Base-by-base conservation (phyloP, 1,140 invertebrate species). In the Ectropis grisescens region DNA sequence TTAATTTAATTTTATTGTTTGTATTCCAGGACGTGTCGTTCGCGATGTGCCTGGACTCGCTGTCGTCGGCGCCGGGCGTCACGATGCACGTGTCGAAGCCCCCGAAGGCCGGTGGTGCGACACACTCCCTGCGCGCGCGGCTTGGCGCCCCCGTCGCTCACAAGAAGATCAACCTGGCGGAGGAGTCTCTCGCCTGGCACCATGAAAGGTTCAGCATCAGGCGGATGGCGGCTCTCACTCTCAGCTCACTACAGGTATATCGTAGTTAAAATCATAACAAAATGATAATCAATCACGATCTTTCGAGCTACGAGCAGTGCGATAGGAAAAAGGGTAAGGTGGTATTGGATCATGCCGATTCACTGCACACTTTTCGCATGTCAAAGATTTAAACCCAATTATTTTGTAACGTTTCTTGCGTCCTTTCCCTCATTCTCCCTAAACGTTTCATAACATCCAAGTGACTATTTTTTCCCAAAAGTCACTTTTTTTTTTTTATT, bases 121-220 rank as follows among this genome's bases (percentile, higher is more conserved):
- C 88, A 0, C 82, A 88, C 3, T 82, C 86, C 0, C 51, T 81
- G 10, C 55, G 82, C 2, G 13, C 55, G 0, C 33, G 62, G 0
- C 43, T 71, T 0, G 33, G 35, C 0, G 80, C 62, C 0, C 62
- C 71, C 0, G 56, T 90, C 0, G 86, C 84, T 2, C 96, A 98
- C 59, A 98, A 98, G 75, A 99, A 98, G 84, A 98, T 99, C 46
- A 98, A 98, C 84, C 81, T 98, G n/a, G 95, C 94, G 1, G 95
- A 98, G 32, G 93, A 96, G 36, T 85, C 90, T 34, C 71, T 98
- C 15, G 92, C 94, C 0, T 99, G 97, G 97, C 97, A 99, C 69
- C 98, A 99, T 64, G 97, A 99, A 74, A 84, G 96, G 55, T 99
- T 93, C 71, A 97, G 94, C 65, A 95, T 98, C 51, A 87, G 93